Conservation (phyloP, 2,888 invertebrate species). For the Imbricaverruca yamaguchii region DNA sequence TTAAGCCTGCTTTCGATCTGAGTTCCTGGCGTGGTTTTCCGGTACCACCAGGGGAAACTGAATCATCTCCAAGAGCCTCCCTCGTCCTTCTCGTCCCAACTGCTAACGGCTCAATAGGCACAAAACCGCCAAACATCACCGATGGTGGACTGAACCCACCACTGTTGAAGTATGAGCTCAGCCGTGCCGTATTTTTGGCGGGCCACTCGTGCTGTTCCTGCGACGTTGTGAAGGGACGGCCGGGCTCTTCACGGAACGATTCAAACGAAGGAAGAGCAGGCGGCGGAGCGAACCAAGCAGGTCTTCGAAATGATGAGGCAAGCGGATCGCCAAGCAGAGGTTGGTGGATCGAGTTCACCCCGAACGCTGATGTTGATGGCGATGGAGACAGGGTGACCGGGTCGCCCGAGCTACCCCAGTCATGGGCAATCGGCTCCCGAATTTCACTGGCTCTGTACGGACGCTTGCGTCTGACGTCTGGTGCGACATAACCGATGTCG, state of each 20-base stretch:
- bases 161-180: too few relatives aligned
- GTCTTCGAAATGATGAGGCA: background rate
- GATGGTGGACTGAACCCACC: background rate
- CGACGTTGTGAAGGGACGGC: background rate
- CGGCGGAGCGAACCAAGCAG: background rate
- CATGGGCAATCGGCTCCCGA: too few relatives aligned
- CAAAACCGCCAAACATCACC: background rate
- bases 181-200: background rate
- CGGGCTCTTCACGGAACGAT: background rate
- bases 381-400: background rate
- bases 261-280: background rate
- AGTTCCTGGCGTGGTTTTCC: background rate
- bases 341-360: background rate
- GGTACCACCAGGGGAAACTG: background rate
- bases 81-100: background rate
- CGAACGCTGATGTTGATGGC: background rate
- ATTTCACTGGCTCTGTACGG: too few relatives aligned
- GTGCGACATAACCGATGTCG: background rate
- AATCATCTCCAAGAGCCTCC: background rate
- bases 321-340: background rate
- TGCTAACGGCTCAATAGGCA: background rate
- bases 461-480: background rate
- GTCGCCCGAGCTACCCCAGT: too few relatives aligned
- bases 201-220: background rate
- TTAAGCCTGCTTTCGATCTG: too few relatives aligned